phyloP scores from a whole-genome alignment of 2,113 vertebrate species.

The Anhinga rufa region DNA sequence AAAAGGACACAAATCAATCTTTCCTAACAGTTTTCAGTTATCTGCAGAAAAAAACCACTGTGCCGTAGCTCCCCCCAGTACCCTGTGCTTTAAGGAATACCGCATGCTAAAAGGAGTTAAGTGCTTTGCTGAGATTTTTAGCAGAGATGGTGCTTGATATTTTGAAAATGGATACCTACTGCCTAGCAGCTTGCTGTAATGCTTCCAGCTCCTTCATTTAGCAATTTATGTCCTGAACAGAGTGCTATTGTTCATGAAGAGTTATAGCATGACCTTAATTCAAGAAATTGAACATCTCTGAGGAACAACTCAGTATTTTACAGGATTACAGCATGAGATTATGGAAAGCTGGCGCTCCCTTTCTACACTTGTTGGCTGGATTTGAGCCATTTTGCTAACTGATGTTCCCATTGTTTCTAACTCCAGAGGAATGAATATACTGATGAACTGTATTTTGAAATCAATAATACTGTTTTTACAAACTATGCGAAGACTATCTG shows the following conservation, averaged over 20 bases:
- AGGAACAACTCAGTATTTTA: background rate
- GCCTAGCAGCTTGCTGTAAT: background rate
- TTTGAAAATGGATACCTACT: background rate
- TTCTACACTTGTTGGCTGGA: background rate
- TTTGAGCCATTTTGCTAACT: background rate
- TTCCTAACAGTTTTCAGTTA: background rate
- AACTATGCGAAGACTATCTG: background rate
- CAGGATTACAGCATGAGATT: background rate
- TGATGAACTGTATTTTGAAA: background rate
- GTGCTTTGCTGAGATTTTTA: background rate
- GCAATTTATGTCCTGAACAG: rapidly evolving
- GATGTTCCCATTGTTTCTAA: background rate
- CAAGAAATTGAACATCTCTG: background rate
- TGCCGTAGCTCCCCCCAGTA: background rate
- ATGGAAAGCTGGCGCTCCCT: background rate
- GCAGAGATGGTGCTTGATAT: background rate
- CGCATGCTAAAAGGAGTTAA: background rate
- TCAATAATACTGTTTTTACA: background rate
- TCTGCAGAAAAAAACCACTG: background rate
- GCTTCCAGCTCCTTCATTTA: background rate
- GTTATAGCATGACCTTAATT: background rate
- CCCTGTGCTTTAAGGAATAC: background rate
- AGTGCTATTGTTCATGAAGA: background rate
- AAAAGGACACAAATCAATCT: background rate
- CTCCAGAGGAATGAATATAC: background rate